Conservation (phyloP, 2,113 vertebrate genomes). For the Callorhinus ursinus region DNA sequence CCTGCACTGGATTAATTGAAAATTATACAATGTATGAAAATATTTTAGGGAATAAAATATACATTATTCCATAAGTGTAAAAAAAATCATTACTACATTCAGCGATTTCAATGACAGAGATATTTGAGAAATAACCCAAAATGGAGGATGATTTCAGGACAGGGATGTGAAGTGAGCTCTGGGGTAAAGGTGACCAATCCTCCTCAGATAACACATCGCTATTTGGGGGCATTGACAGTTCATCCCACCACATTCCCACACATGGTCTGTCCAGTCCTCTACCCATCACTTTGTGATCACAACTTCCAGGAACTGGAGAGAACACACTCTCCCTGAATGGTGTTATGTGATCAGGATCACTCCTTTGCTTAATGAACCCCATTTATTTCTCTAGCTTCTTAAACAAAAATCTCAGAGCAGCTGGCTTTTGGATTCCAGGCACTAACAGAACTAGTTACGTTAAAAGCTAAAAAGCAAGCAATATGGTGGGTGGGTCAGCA, state of each 20-base stretch:
- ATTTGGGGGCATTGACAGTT: fast-evolving
- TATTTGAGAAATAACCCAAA: neutral
- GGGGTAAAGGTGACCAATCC: fast-evolving
- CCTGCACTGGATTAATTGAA: neutral
- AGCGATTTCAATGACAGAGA: neutral
- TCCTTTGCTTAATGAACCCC: neutral
- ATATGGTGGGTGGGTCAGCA: fast-evolving
- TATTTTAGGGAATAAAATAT: neutral
- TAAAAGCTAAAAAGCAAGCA: neutral
- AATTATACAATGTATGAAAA: neutral
- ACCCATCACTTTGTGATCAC: neutral
- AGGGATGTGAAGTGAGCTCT: neutral
- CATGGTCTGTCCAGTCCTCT: neutral
- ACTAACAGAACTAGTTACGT: neutral
- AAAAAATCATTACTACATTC: neutral
- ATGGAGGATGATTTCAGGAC: neutral
- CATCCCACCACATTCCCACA: fast-evolving
- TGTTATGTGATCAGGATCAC: neutral
- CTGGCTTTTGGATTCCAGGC: neutral
- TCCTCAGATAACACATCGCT: neutral
- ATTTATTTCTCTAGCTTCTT: neutral
- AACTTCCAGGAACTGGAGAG: neutral
- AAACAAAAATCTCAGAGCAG: neutral
- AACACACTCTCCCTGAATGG: fast-evolving
- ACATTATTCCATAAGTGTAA: neutral